These are phyloP conservation scores for Pygoscelis antarcticus DNA, from an alignment of 2,113 vertebrate genomes.

Conservation along the genomic window DNA sequence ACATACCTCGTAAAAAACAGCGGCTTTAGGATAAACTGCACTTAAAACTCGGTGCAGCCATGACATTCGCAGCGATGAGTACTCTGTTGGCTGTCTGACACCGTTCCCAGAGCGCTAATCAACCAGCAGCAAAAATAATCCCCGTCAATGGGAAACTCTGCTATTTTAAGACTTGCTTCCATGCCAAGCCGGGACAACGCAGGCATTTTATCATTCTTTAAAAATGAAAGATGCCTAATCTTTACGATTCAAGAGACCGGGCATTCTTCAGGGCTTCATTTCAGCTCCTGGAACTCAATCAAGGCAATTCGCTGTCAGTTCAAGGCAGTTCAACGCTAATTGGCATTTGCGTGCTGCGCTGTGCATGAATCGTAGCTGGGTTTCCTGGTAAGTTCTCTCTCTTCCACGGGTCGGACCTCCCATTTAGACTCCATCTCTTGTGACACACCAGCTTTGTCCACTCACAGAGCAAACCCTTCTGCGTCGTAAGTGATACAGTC, in stretches of 20 bases:
- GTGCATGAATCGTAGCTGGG: not conserved
- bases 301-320: accelerated
- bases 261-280: not conserved
- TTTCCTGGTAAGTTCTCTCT: accelerated
- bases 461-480: not conserved
- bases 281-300: not conserved
- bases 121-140: not conserved
- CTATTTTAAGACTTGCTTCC: not conserved
- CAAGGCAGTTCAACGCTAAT: accelerated
- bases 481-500: accelerated
- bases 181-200: accelerated
- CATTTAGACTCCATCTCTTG: accelerated
- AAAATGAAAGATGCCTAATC: not conserved
- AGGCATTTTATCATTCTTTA: not conserved
- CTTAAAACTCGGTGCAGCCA: accelerated
- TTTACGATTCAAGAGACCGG: accelerated
- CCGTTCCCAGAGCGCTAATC: accelerated
- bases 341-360: accelerated
- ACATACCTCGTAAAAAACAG: accelerated
- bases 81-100: accelerated
- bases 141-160: accelerated
- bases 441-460: accelerated
- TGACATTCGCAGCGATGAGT: accelerated
- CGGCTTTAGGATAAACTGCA: not conserved
- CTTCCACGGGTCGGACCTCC: not conserved